A percentile compares a stretch with the other conserved stretches of the same genome.
Evolutionary conservation across 2,888 invertebrate genomes (phyloP).

Genomic region (Meteorus cinctellus): DNA sequence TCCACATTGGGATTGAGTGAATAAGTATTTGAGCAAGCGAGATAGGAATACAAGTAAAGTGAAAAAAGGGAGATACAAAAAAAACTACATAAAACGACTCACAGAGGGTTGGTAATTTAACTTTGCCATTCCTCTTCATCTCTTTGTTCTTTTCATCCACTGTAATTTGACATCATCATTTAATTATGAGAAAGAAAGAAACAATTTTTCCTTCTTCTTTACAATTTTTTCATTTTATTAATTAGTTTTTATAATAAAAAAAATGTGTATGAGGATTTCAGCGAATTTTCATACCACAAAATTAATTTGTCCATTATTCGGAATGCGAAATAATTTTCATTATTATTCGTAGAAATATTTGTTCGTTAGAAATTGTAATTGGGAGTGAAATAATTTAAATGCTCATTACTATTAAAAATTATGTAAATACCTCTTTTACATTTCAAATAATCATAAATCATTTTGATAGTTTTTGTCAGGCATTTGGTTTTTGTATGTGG

Average conservation of each 20-base stretch:
- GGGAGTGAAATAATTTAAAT: neutral
- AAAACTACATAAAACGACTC: neutral
- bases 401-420: neutral
- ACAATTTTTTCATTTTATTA: too few relatives aligned
- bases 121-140: slow-evolving; percentile 5
- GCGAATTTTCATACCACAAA: neutral
- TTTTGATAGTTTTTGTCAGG: neutral
- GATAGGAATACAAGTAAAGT: neutral
- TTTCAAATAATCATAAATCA: slow-evolving; percentile 1
- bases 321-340: neutral
- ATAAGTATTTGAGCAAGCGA: neutral
- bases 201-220: neutral
- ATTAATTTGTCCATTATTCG: neutral
- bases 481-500: neutral
- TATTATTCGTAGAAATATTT: neutral
- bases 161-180: neutral
- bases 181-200: neutral
- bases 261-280: neutral
- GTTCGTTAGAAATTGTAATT: neutral
- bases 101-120: slow-evolving; percentile 11
- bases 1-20: slow-evolving; percentile 5
- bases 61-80: slow-evolving; percentile 33
- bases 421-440: neutral
- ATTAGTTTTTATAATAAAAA: too few relatives aligned
- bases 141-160: neutral